These are phyloP conservation scores for Euwallacea similis DNA, from an alignment of 1,140 invertebrate species.

Conservation along the genomic window DNA sequence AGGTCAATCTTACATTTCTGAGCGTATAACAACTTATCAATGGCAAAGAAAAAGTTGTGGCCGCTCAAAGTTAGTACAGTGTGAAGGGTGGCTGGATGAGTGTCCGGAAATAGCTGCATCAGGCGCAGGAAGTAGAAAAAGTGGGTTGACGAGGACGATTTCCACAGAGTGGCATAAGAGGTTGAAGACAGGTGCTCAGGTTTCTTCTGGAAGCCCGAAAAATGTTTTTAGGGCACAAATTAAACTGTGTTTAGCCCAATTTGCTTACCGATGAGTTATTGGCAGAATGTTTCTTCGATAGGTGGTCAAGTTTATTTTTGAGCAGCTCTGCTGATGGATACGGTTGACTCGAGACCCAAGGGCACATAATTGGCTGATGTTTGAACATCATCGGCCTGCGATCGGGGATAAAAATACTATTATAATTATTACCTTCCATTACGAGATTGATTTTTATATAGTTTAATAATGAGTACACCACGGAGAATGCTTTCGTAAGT, in stretches of 20 bases:
- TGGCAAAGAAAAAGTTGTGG: slow-evolving; percentile 49
- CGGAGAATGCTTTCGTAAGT: neutral
- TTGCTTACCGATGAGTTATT: slow-evolving; percentile 31
- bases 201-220: slow-evolving; percentile 27
- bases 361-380: slow-evolving; percentile 43
- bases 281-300: slow-evolving; percentile 16
- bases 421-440: slow-evolving; percentile 2
- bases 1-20: slow-evolving; percentile 46
- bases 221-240: neutral
- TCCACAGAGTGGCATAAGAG: slow-evolving; percentile 10
- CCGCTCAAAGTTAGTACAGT: slow-evolving; percentile 47
- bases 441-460: neutral
- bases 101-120: slow-evolving; percentile 51
- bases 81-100: slow-evolving; percentile 50
- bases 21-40: slow-evolving; percentile 50
- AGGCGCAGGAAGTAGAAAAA: slow-evolving; percentile 52
- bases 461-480: neutral
- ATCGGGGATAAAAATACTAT: slow-evolving; percentile 2
- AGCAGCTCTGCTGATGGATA: slow-evolving; percentile 38
- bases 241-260: neutral
- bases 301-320: slow-evolving; percentile 40
- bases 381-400: slow-evolving; percentile 13
- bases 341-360: slow-evolving; percentile 42
- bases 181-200: slow-evolving; percentile 4
- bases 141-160: slow-evolving; percentile 31